These are phyloP conservation scores for Drosophila guanche DNA, from an alignment of 1,140 invertebrate genomes.

Conservation along the genomic window DNA sequence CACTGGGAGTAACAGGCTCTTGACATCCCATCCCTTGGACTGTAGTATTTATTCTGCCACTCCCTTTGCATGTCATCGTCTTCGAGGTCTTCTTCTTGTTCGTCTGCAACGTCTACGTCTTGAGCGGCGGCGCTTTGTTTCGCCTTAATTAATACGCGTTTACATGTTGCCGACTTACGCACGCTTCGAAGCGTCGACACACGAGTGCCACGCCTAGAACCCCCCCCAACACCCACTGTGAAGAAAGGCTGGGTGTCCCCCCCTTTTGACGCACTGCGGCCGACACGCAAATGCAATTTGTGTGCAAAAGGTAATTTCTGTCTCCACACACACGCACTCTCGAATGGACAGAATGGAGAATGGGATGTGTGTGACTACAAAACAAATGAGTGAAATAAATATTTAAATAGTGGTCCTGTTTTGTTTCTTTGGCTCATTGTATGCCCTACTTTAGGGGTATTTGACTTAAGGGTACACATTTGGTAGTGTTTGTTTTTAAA, in stretches of 20 bases:
- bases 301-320: slow-evolving; percentile 60
- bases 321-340: slow-evolving; percentile 24
- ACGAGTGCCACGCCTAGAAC: slow-evolving; percentile 5
- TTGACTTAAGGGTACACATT: too few relatives aligned
- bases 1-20: slow-evolving; percentile 52
- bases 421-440: neutral
- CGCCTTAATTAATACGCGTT: slow-evolving; percentile 76
- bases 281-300: slow-evolving; percentile 79
- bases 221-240: neutral
- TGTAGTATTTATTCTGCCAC: slow-evolving; percentile 9
- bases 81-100: slow-evolving; percentile 2
- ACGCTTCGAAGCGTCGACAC: slow-evolving; percentile 47
- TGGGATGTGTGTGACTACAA: slow-evolving; percentile 1
- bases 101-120: slow-evolving; percentile 44
- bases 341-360: too few relatives aligned
- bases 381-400: slow-evolving; percentile 59
- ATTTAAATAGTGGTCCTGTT: slow-evolving; percentile 50
- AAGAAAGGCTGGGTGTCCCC: neutral
- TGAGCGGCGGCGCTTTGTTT: slow-evolving; percentile 62
- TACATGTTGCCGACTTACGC: slow-evolving; percentile 62
- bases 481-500: too few relatives aligned
- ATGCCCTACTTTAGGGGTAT: too few relatives aligned
- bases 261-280: slow-evolving; percentile 28
- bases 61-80: slow-evolving; percentile 49
- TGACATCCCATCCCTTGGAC: neutral